Base-by-base conservation (phyloP, 2,797 vertebrate species). In the Alectoris magna region DNA sequence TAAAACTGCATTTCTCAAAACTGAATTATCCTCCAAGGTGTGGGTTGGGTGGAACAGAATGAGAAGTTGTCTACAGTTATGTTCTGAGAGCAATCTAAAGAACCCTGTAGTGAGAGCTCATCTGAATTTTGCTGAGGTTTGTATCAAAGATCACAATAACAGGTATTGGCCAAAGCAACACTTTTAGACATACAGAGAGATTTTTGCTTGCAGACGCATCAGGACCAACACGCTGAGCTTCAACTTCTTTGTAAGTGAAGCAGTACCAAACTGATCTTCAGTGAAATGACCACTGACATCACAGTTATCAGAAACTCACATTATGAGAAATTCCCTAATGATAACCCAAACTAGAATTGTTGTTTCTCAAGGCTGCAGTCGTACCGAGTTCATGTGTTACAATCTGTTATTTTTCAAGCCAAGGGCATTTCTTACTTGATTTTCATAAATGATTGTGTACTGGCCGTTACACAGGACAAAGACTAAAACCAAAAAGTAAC, bases 371-470 rank as follows among this genome's bases (percentile, higher is more conserved):
- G 79, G 85, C 34, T 79, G 3, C 23, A 39, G 8, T 59, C 85
- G 46, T 31, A 67, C 67, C 46, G 78, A 38, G 75, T 91, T 80
- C 4, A 16, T 60, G 24, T 31, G 22, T 48, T 80, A 6, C 18
- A 44, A 51, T 62, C 29, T 68, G 16, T 51, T 87, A 85, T 59
- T 66, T 83, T 80, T 36, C 23, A 85, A 87, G 82, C 31, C 81
- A 87, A 77, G 62, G 49, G 67, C 43, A 87, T 78, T 95, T 93
- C 76, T 76, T 85, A 60, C 70, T 86, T 73, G 36, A 66, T 9
- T 67, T 91, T 60, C 15, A 53, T 60, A 78, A 75, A 73, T 23
- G 19, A 80, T 86, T 86, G 44, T 86, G 44, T 53, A 38, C 49
- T 74, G 56, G 34, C 36, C 51, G 29, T 87, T 92, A 44, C 59